Evolutionary conservation across 2,888 invertebrate genomes (phyloP).

Genomic region (Drosophila paranaensis): DNA sequence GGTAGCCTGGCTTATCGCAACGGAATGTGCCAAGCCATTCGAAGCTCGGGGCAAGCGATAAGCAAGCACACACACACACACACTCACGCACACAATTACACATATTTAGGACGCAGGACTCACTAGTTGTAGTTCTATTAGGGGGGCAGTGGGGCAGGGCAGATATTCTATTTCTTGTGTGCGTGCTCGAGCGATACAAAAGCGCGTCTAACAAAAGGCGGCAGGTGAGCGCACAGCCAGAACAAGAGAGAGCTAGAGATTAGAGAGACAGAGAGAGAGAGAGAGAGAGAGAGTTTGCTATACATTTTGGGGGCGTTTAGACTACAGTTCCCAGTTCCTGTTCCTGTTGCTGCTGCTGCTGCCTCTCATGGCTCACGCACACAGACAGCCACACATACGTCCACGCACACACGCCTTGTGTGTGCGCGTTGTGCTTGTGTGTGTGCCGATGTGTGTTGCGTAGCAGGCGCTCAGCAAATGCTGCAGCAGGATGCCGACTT

Average conservation of each 20-base stretch:
- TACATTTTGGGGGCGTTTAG: slow-evolving; percentile 34
- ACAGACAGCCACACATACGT: slow-evolving; percentile 4
- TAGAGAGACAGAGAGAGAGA: neutral
- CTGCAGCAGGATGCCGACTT: slow-evolving; percentile 50
- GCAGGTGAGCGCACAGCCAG: slow-evolving; percentile 27
- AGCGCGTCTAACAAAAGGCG: slow-evolving; percentile 48
- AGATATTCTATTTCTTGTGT: slow-evolving; percentile 28
- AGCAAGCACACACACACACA: slow-evolving; percentile 43
- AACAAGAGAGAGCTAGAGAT: slow-evolving; percentile 12
- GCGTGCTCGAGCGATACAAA: slow-evolving; percentile 54
- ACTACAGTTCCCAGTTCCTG: slow-evolving; percentile 30
- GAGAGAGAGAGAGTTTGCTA: neutral
- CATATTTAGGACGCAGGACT: slow-evolving; percentile 32
- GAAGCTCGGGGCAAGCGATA: slow-evolving; percentile 70
- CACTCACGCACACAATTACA: slow-evolving; percentile 29
- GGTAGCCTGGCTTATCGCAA: slow-evolving; percentile 69
- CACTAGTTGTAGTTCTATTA: slow-evolving; percentile 30
- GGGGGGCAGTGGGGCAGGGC: neutral
- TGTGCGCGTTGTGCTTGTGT: slow-evolving; percentile 61
- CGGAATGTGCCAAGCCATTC: slow-evolving; percentile 80
- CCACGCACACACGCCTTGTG: neutral
- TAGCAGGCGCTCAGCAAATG: slow-evolving; percentile 72
- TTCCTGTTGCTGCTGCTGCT: slow-evolving; percentile 17
- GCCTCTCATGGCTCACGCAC: slow-evolving; percentile 15
- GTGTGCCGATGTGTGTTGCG: slow-evolving; percentile 72